Base-by-base conservation (phyloP, 2,888 invertebrate species). In the Perizoma affinitatum region DNA sequence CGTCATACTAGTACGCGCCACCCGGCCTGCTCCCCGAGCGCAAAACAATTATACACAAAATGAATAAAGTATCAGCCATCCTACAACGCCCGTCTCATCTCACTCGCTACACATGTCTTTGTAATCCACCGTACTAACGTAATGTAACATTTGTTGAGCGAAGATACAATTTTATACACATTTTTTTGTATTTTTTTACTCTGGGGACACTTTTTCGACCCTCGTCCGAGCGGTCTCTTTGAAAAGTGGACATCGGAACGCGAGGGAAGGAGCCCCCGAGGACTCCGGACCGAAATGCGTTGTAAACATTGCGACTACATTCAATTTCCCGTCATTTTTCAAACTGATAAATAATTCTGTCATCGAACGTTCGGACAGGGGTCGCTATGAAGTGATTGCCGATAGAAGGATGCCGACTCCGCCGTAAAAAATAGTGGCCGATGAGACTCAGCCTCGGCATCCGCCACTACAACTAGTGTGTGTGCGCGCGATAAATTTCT, bases 311-410 rank as follows among this genome's bases (percentile, higher is more conserved):
- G 92, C 90, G 90, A 92, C 88, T 92, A 93, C 93, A 93, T 93
- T 93, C 93, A 93, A 93, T 93, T 92, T 93, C 92, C 90, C 90
- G 92, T 93, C 92, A 93, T 93, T 93, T 93, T 93, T 93, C 93
- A 93, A 92, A 91, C 92, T 93, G 92, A 93, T 93, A 93, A 93
- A 93, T 93, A 93, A 93, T 93, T 92, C 93, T 91, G 92, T 92
- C 91, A 90, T 91, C 91, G 92, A 87, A 87, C 84, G 85, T 84
- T 91, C 87, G 92, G 91, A 90, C 92, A 90, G 90, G 91, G 90
- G 92, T 91, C 88, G 86, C 86, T 91, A 91, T 91, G 91, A 92
- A 92, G 90, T 90, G 91, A 91, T 91, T 90, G 90, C 86, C 89
- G 90, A 85, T 88, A 84, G 89, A 88, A 87, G 86, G 84, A 84